Evolutionary conservation across 1,140 invertebrate genomes (phyloP).

Genomic region (Drosophila albomicans): DNA sequence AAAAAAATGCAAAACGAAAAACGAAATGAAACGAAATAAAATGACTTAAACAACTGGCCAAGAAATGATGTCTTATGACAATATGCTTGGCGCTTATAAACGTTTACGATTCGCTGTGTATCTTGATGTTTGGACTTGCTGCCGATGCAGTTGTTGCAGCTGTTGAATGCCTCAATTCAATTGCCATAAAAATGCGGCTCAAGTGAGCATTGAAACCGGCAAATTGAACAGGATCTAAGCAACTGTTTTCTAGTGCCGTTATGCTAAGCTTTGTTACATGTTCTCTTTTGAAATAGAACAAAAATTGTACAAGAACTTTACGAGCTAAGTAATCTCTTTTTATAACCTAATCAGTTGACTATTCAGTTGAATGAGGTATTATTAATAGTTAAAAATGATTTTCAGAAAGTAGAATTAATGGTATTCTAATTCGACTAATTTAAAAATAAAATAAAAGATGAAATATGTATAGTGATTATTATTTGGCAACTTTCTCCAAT

Average conservation of each 20-base stretch:
- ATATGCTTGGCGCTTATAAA: constrained; percentile 65
- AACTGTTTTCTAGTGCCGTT: not conserved
- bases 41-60: constrained; percentile 26
- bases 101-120: constrained; percentile 17
- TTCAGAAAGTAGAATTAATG: too few relatives aligned
- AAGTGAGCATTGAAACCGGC: constrained; percentile 17
- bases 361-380: too few relatives aligned
- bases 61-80: constrained; percentile 62
- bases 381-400: too few relatives aligned
- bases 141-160: not conserved
- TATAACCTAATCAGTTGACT: too few relatives aligned
- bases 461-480: too few relatives aligned
- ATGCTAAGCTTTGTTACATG: not conserved
- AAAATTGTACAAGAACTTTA: too few relatives aligned
- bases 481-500: too few relatives aligned
- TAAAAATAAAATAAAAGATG: too few relatives aligned
- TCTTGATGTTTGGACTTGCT: constrained; percentile 6
- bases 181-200: constrained; percentile 48
- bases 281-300: too few relatives aligned
- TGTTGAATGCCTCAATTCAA: constrained; percentile 46
- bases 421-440: too few relatives aligned
- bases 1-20: constrained; percentile 12
- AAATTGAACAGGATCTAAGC: constrained; percentile 14
- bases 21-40: constrained; percentile 11
- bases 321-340: too few relatives aligned